Conservation (phyloP, 2,888 invertebrate genomes). For the Lycia hirtaria region DNA sequence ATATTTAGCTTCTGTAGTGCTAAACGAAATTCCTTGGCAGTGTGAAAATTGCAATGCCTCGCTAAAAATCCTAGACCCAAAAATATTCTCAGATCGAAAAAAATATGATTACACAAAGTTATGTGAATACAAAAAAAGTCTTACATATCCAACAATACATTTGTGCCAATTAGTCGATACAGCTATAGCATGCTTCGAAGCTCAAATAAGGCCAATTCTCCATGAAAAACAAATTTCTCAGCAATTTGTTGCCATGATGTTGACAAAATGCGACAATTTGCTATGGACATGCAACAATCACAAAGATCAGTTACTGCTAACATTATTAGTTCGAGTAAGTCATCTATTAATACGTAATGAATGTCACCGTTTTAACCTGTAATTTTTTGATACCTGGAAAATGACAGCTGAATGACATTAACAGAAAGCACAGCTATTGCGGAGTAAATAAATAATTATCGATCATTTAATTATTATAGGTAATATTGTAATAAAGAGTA, state of each 20-base stretch:
- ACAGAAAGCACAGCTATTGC: too few relatives aligned
- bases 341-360: conserved; percentile 3
- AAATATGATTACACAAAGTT: conserved; percentile 16
- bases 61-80: neutral
- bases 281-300: conserved; percentile 25
- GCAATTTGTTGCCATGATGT: conserved; percentile 22
- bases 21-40: too few relatives aligned
- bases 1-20: too few relatives aligned
- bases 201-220: conserved; percentile 21
- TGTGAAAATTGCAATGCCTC: too few relatives aligned
- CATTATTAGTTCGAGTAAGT: neutral
- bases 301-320: conserved; percentile 18
- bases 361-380: neutral
- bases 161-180: neutral
- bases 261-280: conserved; percentile 27
- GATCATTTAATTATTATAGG: too few relatives aligned
- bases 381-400: too few relatives aligned
- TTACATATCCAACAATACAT: conserved; percentile 13
- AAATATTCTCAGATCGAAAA: neutral
- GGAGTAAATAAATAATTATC: too few relatives aligned
- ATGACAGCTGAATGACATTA: too few relatives aligned
- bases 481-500: too few relatives aligned
- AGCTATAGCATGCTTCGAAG: conserved; percentile 25
- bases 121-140: conserved; percentile 23
- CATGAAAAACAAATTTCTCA: conserved; percentile 27